Conservation (phyloP, 2,888 invertebrate genomes). For the Tillus elongatus region DNA sequence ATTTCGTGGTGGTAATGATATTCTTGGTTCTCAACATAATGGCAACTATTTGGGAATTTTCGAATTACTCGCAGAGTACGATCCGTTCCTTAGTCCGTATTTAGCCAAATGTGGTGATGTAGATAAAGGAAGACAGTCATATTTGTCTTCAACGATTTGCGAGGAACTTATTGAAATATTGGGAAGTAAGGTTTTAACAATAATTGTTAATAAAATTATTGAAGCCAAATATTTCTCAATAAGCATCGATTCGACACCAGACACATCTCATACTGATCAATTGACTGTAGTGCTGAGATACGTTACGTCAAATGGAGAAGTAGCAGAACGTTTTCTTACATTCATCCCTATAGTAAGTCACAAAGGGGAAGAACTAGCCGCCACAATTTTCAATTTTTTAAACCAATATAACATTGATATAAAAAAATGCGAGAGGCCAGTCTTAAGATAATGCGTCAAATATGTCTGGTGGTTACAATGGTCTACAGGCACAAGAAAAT, state of each 20-base stretch:
- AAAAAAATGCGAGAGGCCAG: too few species aligned
- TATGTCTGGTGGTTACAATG: too few species aligned
- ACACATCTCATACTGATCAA: constrained; percentile 5
- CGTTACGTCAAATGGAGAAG: not conserved
- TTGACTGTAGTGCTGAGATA: constrained; percentile 1
- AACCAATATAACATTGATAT: too few species aligned
- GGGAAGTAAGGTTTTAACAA: too few species aligned
- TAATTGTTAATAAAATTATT: constrained; percentile 1
- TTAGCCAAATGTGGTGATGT: not conserved
- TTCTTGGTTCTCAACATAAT: constrained; percentile 22
- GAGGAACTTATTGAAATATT: too few species aligned
- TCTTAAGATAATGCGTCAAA: too few species aligned
- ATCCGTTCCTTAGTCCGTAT: not conserved
- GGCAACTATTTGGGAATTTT: constrained; percentile 28
- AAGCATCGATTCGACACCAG: constrained; percentile 6
- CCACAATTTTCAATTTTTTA: too few species aligned
- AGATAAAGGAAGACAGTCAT: not conserved
- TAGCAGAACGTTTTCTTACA: too few species aligned
- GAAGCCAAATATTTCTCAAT: constrained; percentile 6
- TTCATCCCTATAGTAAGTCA: too few species aligned
- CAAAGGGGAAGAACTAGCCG: too few species aligned
- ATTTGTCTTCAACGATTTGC: too few species aligned
- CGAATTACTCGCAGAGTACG: not conserved
- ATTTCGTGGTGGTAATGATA: constrained; percentile 19
- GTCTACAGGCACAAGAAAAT: too few species aligned